Base-by-base conservation (phyloP, 2,797 vertebrate genomes). In the Ptychadena robeensis region DNA sequence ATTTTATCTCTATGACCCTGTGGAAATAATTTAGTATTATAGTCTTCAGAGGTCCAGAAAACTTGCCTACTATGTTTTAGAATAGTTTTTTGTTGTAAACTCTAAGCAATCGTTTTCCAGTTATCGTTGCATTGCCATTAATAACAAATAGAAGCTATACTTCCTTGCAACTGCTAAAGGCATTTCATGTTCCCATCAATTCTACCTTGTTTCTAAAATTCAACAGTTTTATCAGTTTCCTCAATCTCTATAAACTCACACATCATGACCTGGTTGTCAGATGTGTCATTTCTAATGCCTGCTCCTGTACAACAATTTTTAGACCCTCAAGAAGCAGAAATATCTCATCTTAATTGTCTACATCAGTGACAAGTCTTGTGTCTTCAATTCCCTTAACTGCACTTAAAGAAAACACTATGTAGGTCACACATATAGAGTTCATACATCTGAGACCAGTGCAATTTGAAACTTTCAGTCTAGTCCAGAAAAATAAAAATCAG, bases 371-470 rank as follows among this genome's bases (percentile, higher is more conserved):
- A 61, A 61, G n/a, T 72, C n/a, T 48, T 30, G 27, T 72, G 27
- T 28, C 27, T 31, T 48, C 10, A 27, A 40, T 70, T 70, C 67
- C 37, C 67, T 70, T 27, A 28, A 70, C n/a, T 70, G 2, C 25
- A 10, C 37, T 38, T 25, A 38, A 70, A 70, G 67, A 4, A 40
- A 44, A 70, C 35, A 40, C 67, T 70, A 40, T 70, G 12, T 70
- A 44, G 67, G 67, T 70, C 67, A 70, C 7, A 14, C n/a, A 40
- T 27, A 12, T 40, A 27, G 35, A 25, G 30, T 44, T 4, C 18
- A n/a, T 31, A 72, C 70, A 44, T 10, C 9, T 53, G 10, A 72
- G 35, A 22, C 10, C 9, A 53, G 40, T 10, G 30, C 44, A 53
- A 53, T 53, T 32, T 31, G 22, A 18, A 57, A 72, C 31, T 22